Conservation (phyloP, 2,888 invertebrate species). For the Labia minor region DNA sequence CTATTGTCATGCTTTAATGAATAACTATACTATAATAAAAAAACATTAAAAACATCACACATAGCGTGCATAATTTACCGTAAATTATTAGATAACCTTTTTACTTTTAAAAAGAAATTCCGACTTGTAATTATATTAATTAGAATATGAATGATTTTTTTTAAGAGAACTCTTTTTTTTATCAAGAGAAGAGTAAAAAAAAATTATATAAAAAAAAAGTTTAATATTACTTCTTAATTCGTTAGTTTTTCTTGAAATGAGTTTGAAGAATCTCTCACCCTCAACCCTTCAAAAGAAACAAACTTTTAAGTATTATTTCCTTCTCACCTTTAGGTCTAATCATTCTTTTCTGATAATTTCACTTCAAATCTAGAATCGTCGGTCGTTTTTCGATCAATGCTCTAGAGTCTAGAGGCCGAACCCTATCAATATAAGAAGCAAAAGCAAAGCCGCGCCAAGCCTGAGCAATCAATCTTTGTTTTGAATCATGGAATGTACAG, state of each 20-base stretch:
- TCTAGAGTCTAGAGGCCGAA: constrained; percentile 7
- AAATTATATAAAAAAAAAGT: constrained; percentile 1
- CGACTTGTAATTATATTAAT: constrained; percentile 7
- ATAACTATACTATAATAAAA: neutral
- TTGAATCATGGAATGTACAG: constrained; percentile 13
- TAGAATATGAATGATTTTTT: constrained; percentile 5
- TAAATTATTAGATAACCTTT: neutral
- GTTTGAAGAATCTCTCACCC: constrained; percentile 13
- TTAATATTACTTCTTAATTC: constrained; percentile 13
- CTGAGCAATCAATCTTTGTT: constrained; percentile 3
- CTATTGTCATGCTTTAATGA: neutral
- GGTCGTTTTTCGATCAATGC: neutral
- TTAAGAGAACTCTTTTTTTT: neutral
- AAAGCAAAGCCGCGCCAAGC: neutral
- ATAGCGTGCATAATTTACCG: neutral
- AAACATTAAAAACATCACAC: no score
- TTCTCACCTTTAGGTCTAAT: constrained; percentile 13
- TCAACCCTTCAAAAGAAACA: constrained; percentile 9
- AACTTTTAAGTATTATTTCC: constrained; percentile 13
- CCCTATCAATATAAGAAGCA: neutral
- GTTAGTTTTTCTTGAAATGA: constrained; percentile 13
- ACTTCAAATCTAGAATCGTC: neutral
- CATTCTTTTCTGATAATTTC: constrained; percentile 9
- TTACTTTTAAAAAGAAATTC: neutral
- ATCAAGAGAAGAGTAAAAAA: neutral